These are phyloP conservation scores for Hirtodrosophila alboralis DNA, from an alignment of 2,888 invertebrate genomes.

Conservation along the genomic window DNA sequence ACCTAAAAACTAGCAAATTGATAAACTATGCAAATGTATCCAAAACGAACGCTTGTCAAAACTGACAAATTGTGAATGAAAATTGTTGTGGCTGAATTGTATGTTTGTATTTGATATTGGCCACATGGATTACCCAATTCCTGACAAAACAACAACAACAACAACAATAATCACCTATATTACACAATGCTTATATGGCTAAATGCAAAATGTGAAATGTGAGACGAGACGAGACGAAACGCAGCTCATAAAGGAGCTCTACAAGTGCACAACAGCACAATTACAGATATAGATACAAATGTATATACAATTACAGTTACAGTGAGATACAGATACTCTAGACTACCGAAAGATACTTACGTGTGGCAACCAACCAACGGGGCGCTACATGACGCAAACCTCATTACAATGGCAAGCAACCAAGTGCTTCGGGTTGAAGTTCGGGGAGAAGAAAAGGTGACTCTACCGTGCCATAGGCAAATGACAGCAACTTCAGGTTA, in stretches of 20 bases:
- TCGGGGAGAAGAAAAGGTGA: constrained; percentile 2
- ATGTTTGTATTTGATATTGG: constrained; percentile 42
- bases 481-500: constrained; percentile 29
- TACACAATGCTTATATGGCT: constrained; percentile 62
- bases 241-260: constrained; percentile 45
- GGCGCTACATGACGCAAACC: constrained; percentile 71
- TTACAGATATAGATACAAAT: constrained; percentile 12
- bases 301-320: constrained; percentile 9
- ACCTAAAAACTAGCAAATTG: constrained; percentile 50
- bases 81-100: constrained; percentile 9
- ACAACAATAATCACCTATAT: constrained; percentile 37
- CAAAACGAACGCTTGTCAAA: constrained; percentile 31
- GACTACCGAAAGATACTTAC: constrained; percentile 56
- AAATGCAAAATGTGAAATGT: constrained; percentile 65
- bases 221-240: constrained; percentile 43
- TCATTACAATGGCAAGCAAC: constrained; percentile 51
- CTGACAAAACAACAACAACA: constrained; percentile 19
- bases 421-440: constrained; percentile 1
- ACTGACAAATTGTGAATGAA: constrained; percentile 53
- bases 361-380: constrained; percentile 23
- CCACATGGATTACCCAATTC: constrained; percentile 59
- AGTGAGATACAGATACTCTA: constrained; percentile 45
- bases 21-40: constrained; percentile 61
- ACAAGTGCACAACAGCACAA: constrained; percentile 49
- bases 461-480: constrained; percentile 13